phyloP scores from a whole-genome alignment of 2,113 vertebrate species.

The Oncorhynchus masou region DNA sequence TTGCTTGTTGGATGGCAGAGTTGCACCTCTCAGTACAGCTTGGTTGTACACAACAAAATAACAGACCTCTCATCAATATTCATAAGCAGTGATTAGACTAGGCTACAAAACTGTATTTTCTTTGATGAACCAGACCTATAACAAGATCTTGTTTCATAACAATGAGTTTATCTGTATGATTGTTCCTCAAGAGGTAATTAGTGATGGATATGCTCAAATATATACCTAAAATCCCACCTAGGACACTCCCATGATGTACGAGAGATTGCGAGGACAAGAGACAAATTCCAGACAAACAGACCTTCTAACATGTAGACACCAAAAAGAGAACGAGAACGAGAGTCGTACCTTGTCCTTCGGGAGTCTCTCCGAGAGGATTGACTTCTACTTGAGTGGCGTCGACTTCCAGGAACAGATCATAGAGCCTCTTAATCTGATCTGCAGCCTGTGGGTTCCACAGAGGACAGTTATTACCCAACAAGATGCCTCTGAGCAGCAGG shows the following conservation, averaged over 20 bases:
- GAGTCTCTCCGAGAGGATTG: conserved; percentile 98
- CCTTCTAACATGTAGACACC: conserved; percentile 11
- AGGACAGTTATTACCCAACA: conserved; percentile 72
- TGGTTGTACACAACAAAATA: conserved; percentile 19
- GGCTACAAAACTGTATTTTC: conserved; percentile 64
- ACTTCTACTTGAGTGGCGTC: conserved; percentile 99
- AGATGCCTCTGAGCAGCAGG: conserved; percentile 50
- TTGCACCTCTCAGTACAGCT: conserved; percentile 74
- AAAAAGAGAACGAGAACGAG: neutral
- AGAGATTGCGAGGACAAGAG: neutral
- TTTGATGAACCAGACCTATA: conserved; percentile 69
- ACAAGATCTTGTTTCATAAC: conserved; percentile 48
- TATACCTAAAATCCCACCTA: conserved; percentile 53
- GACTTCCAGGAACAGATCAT: conserved; percentile 98
- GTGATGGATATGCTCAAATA: too few relatives aligned
- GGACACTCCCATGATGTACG: too few relatives aligned
- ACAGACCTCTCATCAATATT: conserved; percentile 75
- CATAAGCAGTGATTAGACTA: conserved; percentile 67
- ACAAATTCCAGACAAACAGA: conserved; percentile 6
- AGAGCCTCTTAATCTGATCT: conserved; percentile 98
- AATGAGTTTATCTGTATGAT: too few relatives aligned
- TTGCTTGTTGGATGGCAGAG: conserved; percentile 81
- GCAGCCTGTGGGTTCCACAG: conserved; percentile 87
- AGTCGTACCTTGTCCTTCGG: conserved; percentile 94
- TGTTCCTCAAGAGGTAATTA: too few relatives aligned